Evolutionary conservation across 2,113 vertebrate genomes (phyloP), one percentile per base, ranked within the genome.

Genomic region (Anhinga rufa): DNA sequence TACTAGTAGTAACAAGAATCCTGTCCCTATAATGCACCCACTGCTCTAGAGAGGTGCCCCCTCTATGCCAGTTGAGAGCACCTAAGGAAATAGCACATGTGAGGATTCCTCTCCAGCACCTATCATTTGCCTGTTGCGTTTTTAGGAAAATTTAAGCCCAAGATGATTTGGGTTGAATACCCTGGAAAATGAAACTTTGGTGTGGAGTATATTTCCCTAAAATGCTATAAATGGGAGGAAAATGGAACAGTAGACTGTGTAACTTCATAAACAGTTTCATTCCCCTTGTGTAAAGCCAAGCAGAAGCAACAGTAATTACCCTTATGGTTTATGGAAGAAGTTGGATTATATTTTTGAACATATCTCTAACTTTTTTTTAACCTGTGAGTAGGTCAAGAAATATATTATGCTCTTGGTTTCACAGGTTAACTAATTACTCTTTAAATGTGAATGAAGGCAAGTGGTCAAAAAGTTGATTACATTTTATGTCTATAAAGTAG

Each of bases 1-100:
- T 17, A 36, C 24, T 17, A 36, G 71, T 17, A 70, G 72, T n/a
- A 61, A 54, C 6, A 16, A 54, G 36, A 64, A 38, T 65, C n/a
- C 29, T 14, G 25, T 64, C 51, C 32, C 40, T n/a, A 71, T 17
- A 62, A 29, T 12, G 40, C 16, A 42, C 28, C 32, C 0, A 2
- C 21, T 61, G 29, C 48, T 82, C 48, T n/a, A 21, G 17, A 57
- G 29, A 36, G 40, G 64, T 61, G 46, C 24, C 4, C 20, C 12
- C 22, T 38, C 52, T 62, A 60, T 78, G 64, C 57, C 61, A n/a
- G 8, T 6, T 72, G 29, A 58, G 31, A 60, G 55, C 51, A 48
- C 31, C n/a, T 34, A 58, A 69, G 0, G 7, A 34, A 51, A n/a
- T 6, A 14, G 25, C 13, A 29, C 1, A 3, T 9, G 12, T 22